Evolutionary conservation across 2,113 vertebrate species (phyloP).

Genomic region (Alouatta palliata): DNA sequence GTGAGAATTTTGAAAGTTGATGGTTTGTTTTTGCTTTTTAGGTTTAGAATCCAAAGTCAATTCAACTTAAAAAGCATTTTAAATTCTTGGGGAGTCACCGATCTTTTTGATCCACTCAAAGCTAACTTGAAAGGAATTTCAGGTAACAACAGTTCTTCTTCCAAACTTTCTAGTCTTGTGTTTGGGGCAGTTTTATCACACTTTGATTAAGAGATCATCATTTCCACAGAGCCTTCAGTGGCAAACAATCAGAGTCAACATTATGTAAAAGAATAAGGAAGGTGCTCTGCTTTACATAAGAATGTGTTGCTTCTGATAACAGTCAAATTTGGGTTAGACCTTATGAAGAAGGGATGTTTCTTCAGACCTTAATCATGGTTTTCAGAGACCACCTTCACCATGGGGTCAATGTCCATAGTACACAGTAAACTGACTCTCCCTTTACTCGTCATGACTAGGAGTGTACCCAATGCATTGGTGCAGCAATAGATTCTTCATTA

Average conservation of each 20-base stretch:
- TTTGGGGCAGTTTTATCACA: background rate
- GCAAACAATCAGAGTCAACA: background rate
- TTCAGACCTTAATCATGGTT: background rate
- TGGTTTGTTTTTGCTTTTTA: conserved; percentile 83
- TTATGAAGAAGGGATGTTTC: background rate
- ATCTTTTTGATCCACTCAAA: conserved; percentile 88
- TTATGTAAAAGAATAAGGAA: conserved; percentile 28
- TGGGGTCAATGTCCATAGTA: background rate
- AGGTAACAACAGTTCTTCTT: conserved; percentile 83
- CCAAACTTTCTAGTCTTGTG: background rate
- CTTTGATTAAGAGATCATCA: background rate
- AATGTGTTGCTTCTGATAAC: background rate
- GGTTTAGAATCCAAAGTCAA: conserved; percentile 91
- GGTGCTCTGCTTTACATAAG: background rate
- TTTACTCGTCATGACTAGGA: background rate
- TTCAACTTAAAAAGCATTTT: conserved; percentile 90
- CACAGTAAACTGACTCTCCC: background rate
- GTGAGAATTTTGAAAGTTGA: conserved; percentile 43
- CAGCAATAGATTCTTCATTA: background rate
- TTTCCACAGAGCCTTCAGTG: background rate
- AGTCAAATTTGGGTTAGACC: background rate
- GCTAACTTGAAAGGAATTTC: conserved; percentile 95
- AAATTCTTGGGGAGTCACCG: conserved; percentile 88
- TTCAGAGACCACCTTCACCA: background rate
- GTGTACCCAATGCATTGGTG: background rate